phyloP scores from a whole-genome alignment of 2,888 invertebrate species.

The Liodrosophila aerea region DNA sequence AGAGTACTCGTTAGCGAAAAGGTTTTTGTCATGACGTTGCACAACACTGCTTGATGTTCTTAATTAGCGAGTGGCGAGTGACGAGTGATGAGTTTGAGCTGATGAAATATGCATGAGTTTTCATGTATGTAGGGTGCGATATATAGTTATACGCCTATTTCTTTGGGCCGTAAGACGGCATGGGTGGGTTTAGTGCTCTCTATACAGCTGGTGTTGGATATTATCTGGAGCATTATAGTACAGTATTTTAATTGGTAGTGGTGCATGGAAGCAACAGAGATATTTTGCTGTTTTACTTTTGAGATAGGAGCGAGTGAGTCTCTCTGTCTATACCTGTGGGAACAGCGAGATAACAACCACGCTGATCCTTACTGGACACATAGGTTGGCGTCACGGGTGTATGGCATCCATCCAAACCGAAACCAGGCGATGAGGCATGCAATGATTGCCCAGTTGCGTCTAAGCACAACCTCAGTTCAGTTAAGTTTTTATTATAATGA shows the following conservation, averaged over 20 bases:
- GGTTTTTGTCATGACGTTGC: conserved; percentile 27
- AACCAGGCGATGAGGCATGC: conserved; percentile 73
- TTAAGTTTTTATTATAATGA: conserved; percentile 44
- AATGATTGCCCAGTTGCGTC: conserved; percentile 75
- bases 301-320: conserved; percentile 10
- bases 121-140: conserved; percentile 3
- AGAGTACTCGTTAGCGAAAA: conserved; percentile 25
- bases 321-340: conserved; percentile 83
- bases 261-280: conserved; percentile 30
- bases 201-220: neutral
- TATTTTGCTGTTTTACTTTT: neutral
- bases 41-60: conserved; percentile 27
- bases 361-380: conserved; percentile 84
- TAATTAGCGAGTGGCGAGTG: conserved; percentile 13
- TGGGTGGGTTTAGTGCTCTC: conserved; percentile 14
- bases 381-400: conserved; percentile 84
- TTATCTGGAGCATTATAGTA: conserved; percentile 23
- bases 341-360: conserved; percentile 86
- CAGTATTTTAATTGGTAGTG: conserved; percentile 3
- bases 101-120: conserved; percentile 1
- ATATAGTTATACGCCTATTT: too few species aligned
- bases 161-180: too few species aligned
- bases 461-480: conserved; percentile 30
- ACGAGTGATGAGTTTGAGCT: conserved; percentile 18
- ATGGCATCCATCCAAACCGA: conserved; percentile 77